Evolutionary conservation across 2,797 vertebrate genomes (phyloP).

Genomic region (Pseudochaenichthys georgianus): DNA sequence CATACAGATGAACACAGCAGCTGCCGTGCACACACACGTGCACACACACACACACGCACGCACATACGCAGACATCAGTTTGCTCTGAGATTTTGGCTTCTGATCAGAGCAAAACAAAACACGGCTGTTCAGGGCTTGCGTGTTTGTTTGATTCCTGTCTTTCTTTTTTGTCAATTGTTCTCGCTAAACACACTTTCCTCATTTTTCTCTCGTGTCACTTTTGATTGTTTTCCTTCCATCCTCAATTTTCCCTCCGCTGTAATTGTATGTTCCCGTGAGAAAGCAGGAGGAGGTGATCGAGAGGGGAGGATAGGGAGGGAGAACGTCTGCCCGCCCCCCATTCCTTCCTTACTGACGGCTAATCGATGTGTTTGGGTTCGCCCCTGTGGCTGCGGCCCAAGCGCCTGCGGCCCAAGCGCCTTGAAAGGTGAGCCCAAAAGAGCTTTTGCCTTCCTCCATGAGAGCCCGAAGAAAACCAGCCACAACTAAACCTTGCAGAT

Average conservation of each 20-base stretch:
- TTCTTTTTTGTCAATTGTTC: slow-evolving; percentile 60
- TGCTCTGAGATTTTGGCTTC: slow-evolving; percentile 64
- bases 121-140: slow-evolving; percentile 49
- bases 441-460: slow-evolving; percentile 41
- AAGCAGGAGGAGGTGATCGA: slow-evolving; percentile 40
- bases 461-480: slow-evolving; percentile 48
- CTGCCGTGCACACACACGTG: slow-evolving; percentile 35
- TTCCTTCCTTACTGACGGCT: slow-evolving; percentile 31
- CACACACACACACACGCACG: background rate
- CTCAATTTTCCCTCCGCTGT: slow-evolving; percentile 5
- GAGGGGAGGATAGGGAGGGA: slow-evolving; percentile 7
- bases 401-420: slow-evolving; percentile 38
- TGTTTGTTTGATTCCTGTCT: slow-evolving; percentile 63
- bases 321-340: background rate
- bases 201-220: slow-evolving; percentile 35
- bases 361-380: slow-evolving; percentile 76
- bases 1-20: slow-evolving; percentile 73
- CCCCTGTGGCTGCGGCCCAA: slow-evolving; percentile 58
- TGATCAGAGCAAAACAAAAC: slow-evolving; percentile 74
- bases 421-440: slow-evolving; percentile 53
- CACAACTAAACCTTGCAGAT: slow-evolving; percentile 70
- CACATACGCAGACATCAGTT: slow-evolving; percentile 18
- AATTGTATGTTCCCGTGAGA: slow-evolving; percentile 53
- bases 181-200: slow-evolving; percentile 38
- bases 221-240: slow-evolving; percentile 29